Base-by-base conservation (phyloP, 2,888 invertebrate species). In the Tribolium freemani region DNA sequence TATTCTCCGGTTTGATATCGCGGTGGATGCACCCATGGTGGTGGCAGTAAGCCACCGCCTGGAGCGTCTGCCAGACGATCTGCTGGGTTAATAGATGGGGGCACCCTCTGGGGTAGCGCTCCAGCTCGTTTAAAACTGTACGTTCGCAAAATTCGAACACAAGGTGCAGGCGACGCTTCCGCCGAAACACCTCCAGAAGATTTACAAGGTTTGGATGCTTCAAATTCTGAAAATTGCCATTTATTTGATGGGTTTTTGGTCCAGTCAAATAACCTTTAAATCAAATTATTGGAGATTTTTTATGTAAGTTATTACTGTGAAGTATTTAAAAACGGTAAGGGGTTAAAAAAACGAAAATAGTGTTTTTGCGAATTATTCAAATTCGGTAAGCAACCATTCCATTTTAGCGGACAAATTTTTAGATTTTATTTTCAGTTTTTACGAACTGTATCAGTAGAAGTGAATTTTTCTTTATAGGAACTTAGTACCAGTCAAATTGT, bases 121-220 rank as follows among this genome's bases (percentile, higher is more conserved):
- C 99, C 84, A 99, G 89, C 85, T 99, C 98, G 83, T 97, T 96
- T 63, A 99, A 90, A 70, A 99, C 95, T 0, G 99, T 99, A 84
- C 96, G 93, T 85, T 99, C 99, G 85, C 99, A 99, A 88, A 94
- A 99, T 88, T 99, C 99, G 88, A 99, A 99, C 30, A 99, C 99
- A 74, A 99, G 90, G 87, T 99, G 99, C 58, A 99, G 89, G 83
- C 98, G 96, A 73, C 97, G 90, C 86, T 97, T 97, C 75, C 97
- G 90, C 74, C 98, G 92, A 87, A 99, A 99, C 71, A 99, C 99
- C 88, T 99, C 99, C 82, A 99, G 91, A 75, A 99, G 89, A 84
- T 98, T 98, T 66, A 99, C 97, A 83, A 99, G 88, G 87, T 99
- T 99, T 3, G 97, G 97, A 87, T 99, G 99, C 86, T 98, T 99